Evolutionary conservation across 2,888 invertebrate species (phyloP).

Genomic region (Tenthredo scrophulariae): DNA sequence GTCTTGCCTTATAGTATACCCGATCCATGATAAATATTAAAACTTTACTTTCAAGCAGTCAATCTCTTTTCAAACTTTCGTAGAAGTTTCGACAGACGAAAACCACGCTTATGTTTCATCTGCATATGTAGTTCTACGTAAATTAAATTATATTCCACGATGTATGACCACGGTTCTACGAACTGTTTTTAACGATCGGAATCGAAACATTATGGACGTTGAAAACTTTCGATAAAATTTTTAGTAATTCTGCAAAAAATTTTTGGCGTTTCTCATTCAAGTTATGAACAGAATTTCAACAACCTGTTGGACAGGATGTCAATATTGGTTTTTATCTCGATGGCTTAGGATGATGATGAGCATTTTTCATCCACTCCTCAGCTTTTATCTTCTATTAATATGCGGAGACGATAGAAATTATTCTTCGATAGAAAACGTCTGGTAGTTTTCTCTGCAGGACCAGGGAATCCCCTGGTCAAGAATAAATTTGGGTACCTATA

Average conservation of each 20-base stretch:
- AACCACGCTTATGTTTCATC: not conserved
- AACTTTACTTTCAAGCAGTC: constrained; percentile 27
- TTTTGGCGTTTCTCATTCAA: not conserved
- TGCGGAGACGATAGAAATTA: not conserved
- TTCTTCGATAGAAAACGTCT: not conserved
- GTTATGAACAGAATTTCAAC: not conserved
- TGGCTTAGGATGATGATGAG: not conserved
- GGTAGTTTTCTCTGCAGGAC: not conserved
- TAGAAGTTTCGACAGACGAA: not conserved
- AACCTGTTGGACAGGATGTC: constrained; percentile 6
- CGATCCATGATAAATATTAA: constrained; percentile 1
- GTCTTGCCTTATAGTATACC: constrained; percentile 30
- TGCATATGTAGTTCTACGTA: not conserved
- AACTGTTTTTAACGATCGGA: not conserved
- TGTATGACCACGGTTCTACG: not conserved
- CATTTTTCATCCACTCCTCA: not conserved
- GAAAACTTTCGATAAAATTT: not conserved
- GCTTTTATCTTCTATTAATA: not conserved
- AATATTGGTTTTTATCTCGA: not conserved
- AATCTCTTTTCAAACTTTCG: constrained; percentile 21
- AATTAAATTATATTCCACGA: not conserved
- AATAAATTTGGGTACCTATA: constrained; percentile 3
- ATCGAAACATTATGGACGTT: not conserved
- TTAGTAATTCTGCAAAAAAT: not conserved
- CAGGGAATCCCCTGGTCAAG: constrained; percentile 43